Percentiles rank a stretch among this genome's conserved stretches.
Conservation (phyloP, 1,140 invertebrate species). For the Pectinophora gossypiella region DNA sequence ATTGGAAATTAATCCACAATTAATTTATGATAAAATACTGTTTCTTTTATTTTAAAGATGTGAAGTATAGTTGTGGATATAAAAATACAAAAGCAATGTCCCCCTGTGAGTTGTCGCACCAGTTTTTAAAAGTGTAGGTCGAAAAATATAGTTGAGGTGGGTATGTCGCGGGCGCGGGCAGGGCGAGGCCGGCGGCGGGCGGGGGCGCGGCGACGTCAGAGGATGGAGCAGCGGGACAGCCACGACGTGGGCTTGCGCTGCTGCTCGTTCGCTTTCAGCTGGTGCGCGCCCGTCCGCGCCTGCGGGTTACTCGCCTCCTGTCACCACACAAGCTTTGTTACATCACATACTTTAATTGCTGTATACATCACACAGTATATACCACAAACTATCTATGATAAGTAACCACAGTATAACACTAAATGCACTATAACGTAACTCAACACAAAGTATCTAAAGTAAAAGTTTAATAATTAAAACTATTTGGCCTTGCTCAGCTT, state of each 20-base stretch:
- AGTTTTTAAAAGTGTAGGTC: constrained; percentile 54
- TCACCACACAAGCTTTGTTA: neutral
- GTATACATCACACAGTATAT: too few relatives aligned
- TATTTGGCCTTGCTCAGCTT: too few relatives aligned
- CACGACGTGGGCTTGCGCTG: constrained; percentile 84
- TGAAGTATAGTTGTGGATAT: constrained; percentile 46
- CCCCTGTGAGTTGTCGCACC: constrained; percentile 46
- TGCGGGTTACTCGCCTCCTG: constrained; percentile 89
- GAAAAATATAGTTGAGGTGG: constrained; percentile 65
- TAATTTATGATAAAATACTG: constrained; percentile 36
- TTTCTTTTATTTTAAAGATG: constrained; percentile 8
- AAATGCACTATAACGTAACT: too few relatives aligned
- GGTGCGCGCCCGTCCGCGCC: constrained; percentile 80
- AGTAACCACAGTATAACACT: too few relatives aligned
- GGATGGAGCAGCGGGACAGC: constrained; percentile 83
- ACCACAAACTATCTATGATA: too few relatives aligned
- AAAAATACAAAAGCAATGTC: constrained; percentile 73
- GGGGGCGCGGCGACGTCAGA: constrained; percentile 77
- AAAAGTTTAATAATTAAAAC: too few relatives aligned
- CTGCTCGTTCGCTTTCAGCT: constrained; percentile 82
- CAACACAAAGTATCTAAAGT: constrained; percentile 17
- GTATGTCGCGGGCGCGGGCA: constrained; percentile 23
- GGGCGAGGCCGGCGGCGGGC: constrained; percentile 11
- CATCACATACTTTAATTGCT: neutral
- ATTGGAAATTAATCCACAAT: constrained; percentile 26